Percentiles rank a stretch among this genome's conserved stretches.
Conservation (phyloP, 2,888 invertebrate genomes). For the Ommatoiulus sabulosus region DNA sequence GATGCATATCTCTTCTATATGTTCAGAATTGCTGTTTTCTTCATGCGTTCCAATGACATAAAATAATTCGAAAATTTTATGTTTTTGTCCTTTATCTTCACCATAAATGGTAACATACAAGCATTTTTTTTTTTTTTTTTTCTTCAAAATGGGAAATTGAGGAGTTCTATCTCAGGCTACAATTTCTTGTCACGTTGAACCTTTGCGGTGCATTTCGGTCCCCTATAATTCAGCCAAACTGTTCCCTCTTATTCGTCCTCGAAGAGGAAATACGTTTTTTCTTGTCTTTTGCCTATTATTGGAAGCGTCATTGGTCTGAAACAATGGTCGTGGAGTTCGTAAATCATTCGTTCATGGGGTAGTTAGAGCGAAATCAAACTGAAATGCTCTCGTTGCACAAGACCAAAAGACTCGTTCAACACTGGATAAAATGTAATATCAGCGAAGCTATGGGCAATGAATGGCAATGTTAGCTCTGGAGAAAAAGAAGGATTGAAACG, state of each 20-base stretch:
- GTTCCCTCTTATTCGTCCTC: not conserved
- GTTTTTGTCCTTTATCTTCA: not conserved
- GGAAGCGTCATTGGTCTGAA: slow-evolving; percentile 47
- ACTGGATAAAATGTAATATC: slow-evolving; percentile 49
- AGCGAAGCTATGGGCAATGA: slow-evolving; percentile 5
- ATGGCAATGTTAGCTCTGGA: not conserved
- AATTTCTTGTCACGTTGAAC: not conserved
- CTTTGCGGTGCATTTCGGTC: not conserved
- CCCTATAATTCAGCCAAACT: slow-evolving; percentile 15
- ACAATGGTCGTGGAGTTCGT: slow-evolving; percentile 25
- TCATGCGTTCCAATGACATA: no score
- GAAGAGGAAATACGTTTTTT: slow-evolving; percentile 24
- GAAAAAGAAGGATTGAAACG: slow-evolving; percentile 33
- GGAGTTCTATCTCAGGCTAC: not conserved
- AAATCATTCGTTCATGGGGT: slow-evolving; percentile 49
- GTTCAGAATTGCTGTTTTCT: no score
- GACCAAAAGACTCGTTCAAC: slow-evolving; percentile 42
- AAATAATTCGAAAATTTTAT: not conserved
- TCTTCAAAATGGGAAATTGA: not conserved
- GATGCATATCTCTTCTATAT: no score
- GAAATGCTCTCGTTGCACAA: slow-evolving; percentile 30
- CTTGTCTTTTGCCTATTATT: slow-evolving; percentile 42
- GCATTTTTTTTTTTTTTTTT: not conserved
- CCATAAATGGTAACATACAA: not conserved
- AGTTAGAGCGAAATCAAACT: slow-evolving; percentile 49